Base-by-base conservation (phyloP, 35 echinoderm and acorn worm species). In the Holothuria glaberrima region DNA sequence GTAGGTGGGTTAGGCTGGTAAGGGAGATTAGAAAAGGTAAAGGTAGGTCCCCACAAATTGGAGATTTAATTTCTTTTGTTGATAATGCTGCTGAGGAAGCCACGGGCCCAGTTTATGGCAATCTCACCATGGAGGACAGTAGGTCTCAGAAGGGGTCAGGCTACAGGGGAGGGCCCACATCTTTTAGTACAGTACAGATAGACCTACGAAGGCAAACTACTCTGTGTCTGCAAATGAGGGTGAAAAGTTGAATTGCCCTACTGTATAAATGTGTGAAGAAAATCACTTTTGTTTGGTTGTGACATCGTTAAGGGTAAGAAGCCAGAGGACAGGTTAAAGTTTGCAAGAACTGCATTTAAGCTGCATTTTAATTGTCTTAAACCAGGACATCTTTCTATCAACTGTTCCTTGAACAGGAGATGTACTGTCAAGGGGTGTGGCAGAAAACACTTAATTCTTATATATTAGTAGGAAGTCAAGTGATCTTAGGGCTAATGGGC, bases 41-140 rank as follows among this genome's bases (percentile, higher is more conserved):
- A n/a, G n/a, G n/a, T n/a, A n/a, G n/a, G n/a, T n/a, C n/a, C n/a
- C n/a, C n/a, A n/a, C n/a, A n/a, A n/a, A n/a, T n/a, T n/a, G n/a
- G n/a, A n/a, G n/a, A n/a, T n/a, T n/a, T n/a, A n/a, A n/a, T n/a
- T n/a, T n/a, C n/a, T n/a, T n/a, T n/a, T n/a, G n/a, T n/a, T n/a
- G n/a, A 79, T 58, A 18, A 82, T n/a, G 75, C 26, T 36, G 75
- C 38, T 14, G 75, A 79, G 36, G 75, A 79, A 27, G 75, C 75
- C 36, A 79, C 35, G 41, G 75, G 45, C 75, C 75, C 75, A 44
- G 36, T 79, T 17, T 48, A 79, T 20, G 75, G 75, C 71, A 75
- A 75, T 9, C 35, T 75, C 61, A n/a, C 61, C 10, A 46, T 10
- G 10, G 44, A 16, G 61, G 61, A 65, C 3, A 65, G 61, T 65